Evolutionary conservation across 2,113 vertebrate species (phyloP).

Genomic region (Onychorhynchus coronatus): DNA sequence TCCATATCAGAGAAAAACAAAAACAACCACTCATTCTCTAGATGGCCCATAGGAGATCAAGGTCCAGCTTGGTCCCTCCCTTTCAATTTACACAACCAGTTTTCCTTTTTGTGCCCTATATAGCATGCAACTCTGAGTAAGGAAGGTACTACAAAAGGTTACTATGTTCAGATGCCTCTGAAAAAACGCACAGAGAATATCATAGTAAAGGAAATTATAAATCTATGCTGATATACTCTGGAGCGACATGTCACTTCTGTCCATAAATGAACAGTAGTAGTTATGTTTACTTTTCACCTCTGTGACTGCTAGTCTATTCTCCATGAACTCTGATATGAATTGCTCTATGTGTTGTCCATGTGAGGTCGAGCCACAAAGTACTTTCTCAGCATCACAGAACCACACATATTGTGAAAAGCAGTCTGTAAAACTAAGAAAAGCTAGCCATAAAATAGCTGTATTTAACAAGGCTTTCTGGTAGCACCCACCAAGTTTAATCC

Average conservation of each 20-base stretch:
- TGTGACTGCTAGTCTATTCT: neutral
- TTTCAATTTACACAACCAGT: neutral
- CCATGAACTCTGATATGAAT: neutral
- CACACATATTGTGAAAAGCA: neutral
- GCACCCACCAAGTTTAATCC: neutral
- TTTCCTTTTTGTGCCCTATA: neutral
- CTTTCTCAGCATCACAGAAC: neutral
- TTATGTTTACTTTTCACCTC: neutral
- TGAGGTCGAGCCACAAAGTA: neutral
- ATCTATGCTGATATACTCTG: neutral
- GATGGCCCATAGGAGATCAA: neutral
- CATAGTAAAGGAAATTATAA: neutral
- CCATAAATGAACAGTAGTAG: neutral
- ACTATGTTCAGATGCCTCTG: neutral
- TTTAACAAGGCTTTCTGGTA: neutral
- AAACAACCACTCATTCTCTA: neutral
- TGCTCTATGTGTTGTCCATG: neutral
- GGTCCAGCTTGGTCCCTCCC: neutral
- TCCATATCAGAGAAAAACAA: neutral
- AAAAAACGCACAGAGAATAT: neutral
- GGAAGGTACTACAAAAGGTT: neutral
- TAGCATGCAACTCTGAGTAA: neutral
- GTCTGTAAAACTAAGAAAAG: neutral
- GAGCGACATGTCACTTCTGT: neutral
- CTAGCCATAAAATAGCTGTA: neutral